phyloP scores from a whole-genome alignment of 2,888 invertebrate genomes.

The Hydroisotoma schaefferi region DNA sequence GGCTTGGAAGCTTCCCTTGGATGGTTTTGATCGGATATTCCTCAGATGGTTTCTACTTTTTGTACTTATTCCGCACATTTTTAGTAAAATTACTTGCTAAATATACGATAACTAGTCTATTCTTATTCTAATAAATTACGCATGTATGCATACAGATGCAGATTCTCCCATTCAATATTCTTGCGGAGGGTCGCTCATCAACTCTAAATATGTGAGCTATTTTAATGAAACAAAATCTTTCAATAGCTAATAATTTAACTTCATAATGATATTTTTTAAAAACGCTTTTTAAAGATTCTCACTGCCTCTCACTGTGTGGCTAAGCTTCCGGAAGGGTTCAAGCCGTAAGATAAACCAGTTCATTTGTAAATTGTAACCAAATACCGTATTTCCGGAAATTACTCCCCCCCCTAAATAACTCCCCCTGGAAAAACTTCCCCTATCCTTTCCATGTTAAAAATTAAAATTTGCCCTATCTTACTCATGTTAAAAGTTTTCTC shows the following conservation, averaged over 20 bases:
- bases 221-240: background rate
- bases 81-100: too few relatives aligned
- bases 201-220: slow-evolving; percentile 21
- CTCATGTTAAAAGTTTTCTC: background rate
- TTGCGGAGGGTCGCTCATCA: slow-evolving; percentile 32
- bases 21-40: slow-evolving; percentile 35
- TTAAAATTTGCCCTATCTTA: too few relatives aligned
- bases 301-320: slow-evolving; percentile 35
- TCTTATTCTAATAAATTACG: too few relatives aligned
- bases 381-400: too few relatives aligned
- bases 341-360: slow-evolving; percentile 18
- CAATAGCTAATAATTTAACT: background rate
- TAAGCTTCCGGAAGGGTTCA: slow-evolving; percentile 24
- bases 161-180: slow-evolving; percentile 25
- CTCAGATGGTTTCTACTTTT: background rate
- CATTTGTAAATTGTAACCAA: background rate
- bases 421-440: too few relatives aligned
- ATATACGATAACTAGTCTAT: too few relatives aligned
- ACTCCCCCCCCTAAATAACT: too few relatives aligned
- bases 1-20: slow-evolving; percentile 35
- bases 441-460: too few relatives aligned
- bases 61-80: too few relatives aligned
- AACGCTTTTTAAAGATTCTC: background rate
- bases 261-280: background rate
- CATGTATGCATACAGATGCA: slow-evolving; percentile 8